Base-by-base conservation (phyloP, 2,888 invertebrate genomes). In the Polia nebulosa region DNA sequence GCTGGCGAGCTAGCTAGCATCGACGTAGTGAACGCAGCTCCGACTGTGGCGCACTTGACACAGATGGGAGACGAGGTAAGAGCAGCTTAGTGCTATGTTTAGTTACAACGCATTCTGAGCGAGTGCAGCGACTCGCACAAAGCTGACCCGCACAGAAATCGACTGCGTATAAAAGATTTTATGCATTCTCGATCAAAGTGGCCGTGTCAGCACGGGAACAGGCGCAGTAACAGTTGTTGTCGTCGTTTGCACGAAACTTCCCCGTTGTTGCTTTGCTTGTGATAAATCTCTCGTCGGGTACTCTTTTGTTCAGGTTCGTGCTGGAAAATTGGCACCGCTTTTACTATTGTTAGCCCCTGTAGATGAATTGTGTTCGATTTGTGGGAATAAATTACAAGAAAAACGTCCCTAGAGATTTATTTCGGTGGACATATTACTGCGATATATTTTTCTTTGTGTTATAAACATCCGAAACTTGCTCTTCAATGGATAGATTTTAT, bases 241-340 rank as follows among this genome's bases (percentile, higher is more conserved):
- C 78, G 84, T 81, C 83, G 83, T 76, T 80, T 80, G 71, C 69
- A 72, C 72, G 65, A 71, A 87, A 88, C 85, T 86, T 87, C 85
- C 71, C 74, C 78, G 82, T 85, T 85, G 86, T 87, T 84, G 79
- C 82, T 85, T 81, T 75, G 80, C 72, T 80, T 74, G 85, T 87
- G 89, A 90, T 89, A 90, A 89, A 90, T 89, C 82, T 87, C 79
- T 82, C 66, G 84, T 72, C 56, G 70, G 76, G 76, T 44, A 65
- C 65, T 83, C 80, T 84, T 85, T 90, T 89, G 89, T 87, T 85
- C 83, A 81, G 79, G 69, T 58, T 80, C 74, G 73, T 83, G 85
- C 86, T 86, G 84, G 85, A 87, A 88, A 89, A 84, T 81, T 82
- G 82, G 82, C 76, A 84, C 70, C 75, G 80, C 82, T 81, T 83